phyloP scores from a whole-genome alignment of 2,888 invertebrate genomes.

The Limnephilus auricula region DNA sequence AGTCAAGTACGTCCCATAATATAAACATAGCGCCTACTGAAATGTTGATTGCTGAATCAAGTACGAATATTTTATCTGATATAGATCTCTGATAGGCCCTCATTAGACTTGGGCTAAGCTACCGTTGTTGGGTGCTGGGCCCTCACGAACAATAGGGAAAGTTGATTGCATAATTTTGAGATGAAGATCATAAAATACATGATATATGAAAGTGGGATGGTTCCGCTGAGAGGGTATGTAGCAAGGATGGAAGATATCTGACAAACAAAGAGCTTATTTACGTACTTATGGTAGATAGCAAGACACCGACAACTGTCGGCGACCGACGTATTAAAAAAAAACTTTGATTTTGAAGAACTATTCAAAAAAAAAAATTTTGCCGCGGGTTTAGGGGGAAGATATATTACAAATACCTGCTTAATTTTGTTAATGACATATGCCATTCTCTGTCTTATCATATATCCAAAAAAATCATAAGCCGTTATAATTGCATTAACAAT shows the following conservation, averaged over 20 bases:
- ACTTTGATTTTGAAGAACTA: no score
- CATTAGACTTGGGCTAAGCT: not conserved
- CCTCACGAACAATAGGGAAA: not conserved
- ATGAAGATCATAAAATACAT: not conserved
- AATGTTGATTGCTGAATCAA: not conserved
- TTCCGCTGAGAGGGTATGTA: not conserved
- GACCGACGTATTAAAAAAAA: no score
- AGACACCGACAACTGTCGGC: no score
- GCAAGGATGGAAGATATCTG: not conserved
- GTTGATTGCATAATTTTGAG: not conserved
- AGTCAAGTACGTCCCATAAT: no score
- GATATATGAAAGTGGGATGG: not conserved
- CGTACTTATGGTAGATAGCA: not conserved
- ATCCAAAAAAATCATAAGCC: no score
- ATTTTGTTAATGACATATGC: no score
- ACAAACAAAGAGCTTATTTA: not conserved
- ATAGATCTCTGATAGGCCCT: not conserved
- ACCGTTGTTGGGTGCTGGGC: not conserved
- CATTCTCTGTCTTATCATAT: no score
- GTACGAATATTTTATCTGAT: no score
- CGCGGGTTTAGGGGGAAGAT: no score
- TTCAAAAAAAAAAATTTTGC: no score
- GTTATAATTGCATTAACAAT: no score
- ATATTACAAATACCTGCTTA: no score
- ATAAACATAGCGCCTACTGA: not conserved